Percentiles rank a stretch among this genome's conserved stretches.
phyloP scores from a whole-genome alignment of 2,888 invertebrate species.

The Ophion ventricosus region DNA sequence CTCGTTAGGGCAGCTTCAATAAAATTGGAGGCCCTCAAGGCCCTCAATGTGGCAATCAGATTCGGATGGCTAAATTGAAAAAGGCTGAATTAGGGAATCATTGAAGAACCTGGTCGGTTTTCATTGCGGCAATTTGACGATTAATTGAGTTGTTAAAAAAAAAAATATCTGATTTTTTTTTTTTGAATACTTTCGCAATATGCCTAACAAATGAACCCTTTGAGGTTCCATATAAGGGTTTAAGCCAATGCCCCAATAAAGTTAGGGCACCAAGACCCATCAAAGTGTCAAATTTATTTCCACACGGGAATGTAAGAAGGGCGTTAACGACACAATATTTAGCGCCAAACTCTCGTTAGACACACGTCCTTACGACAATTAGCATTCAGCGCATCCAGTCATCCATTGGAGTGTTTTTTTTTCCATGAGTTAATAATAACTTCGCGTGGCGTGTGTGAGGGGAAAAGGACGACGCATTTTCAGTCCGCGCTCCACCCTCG shows the following conservation, averaged over 20 bases:
- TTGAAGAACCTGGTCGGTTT: no score
- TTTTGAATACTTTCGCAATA: no score
- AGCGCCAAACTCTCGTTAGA: not conserved
- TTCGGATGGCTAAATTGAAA: no score
- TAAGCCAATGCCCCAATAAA: not conserved
- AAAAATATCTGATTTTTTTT: no score
- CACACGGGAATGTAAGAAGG: not conserved
- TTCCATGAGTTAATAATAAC: slow-evolving; percentile 61
- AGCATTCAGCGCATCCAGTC: not conserved
- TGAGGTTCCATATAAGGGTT: not conserved
- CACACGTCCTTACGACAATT: not conserved
- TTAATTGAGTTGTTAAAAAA: no score
- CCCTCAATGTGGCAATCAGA: no score
- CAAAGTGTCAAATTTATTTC: not conserved
- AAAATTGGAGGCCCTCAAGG: no score
- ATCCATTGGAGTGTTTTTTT: slow-evolving; percentile 23
- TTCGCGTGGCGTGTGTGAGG: slow-evolving; percentile 5
- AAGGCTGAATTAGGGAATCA: no score
- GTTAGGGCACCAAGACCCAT: not conserved
- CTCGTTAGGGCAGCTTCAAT: no score
- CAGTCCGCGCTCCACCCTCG: slow-evolving; percentile 65
- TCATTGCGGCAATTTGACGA: no score
- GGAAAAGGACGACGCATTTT: slow-evolving; percentile 38
- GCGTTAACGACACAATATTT: not conserved
- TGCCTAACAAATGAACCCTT: not conserved